Base-by-base conservation (phyloP, 2,113 vertebrate genomes). In the Seriola aureovittata region DNA sequence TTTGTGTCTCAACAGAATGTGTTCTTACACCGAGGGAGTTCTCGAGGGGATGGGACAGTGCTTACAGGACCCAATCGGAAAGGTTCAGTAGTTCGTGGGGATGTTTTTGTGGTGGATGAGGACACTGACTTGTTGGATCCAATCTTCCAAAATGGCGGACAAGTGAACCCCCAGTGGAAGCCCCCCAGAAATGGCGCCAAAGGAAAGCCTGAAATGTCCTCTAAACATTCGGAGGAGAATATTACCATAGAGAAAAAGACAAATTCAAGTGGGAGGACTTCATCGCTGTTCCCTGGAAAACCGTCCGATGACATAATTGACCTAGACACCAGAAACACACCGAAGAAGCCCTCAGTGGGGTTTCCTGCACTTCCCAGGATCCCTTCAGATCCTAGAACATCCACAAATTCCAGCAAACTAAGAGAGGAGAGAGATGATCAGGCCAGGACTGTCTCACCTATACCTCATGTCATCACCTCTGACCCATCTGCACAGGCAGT, bases 41-140 rank as follows among this genome's bases (percentile, higher is more conserved):
- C 83, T 44, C 92, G 94, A 66, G 94, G 94, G 2, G 95, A 95
- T 0, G 95, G 94, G 17, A 94, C 93, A 0, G 46, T 92, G 5
- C 90, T 91, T 4, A 88, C 92, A 13, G 88, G 92, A 68, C 77
- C 88, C 10, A 75, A 72, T 48, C 80, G 88, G 8, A 92, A 93
- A 67, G 89, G 86, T 14, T 69, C 87, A 17, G 55, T 85, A 2
- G 82, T 82, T 52, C 93, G 82, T 4, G 93, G 90, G 12, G 93
- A 93, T 17, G 91, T 95, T 4, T 93, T 96, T 48, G 75, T 95
- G 71, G 91, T 96, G 70, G 95, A 96, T 1, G 95, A 96, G 85
- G 93, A 95, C 84, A 95, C 92, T 0, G 95, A 95, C 76, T 90
- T 95, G 75, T 73, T 92, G 9, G 89, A 94, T 84, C 90, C 92